Base-by-base conservation (phyloP, 2,797 vertebrate species). In the Lutra lutra region DNA sequence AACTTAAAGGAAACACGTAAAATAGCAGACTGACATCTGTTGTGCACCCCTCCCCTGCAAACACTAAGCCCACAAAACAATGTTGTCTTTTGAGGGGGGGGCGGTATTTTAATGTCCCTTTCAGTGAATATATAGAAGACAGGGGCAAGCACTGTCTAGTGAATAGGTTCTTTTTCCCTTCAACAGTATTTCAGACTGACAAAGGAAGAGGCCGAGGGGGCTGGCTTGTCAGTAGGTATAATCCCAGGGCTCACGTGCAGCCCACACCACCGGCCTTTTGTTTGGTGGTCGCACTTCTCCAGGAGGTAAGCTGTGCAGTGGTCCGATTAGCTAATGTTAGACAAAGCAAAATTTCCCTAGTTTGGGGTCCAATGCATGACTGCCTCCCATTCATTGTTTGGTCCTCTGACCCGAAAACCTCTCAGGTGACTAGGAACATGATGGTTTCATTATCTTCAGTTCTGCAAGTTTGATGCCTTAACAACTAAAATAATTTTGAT, bases 231-330 rank as follows among this genome's bases (percentile, higher is more conserved):
- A 68, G 93, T 77, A 94, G 98, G 91, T 95, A 56, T 40, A 97
- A 96, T 90, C 75, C 56, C 68, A 32, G 32, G 38, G 82, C 96
- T 97, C 97, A 92, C 79, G 51, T 94, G 94, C 58, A 68, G 93
- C 92, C 89, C 87, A 94, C 58, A 51, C 80, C 43, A 87, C 94
- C 89, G 4, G 94, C 93, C 93, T 98, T 99, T 99, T 99, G 99
- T 99, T 98, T 97, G 27, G 62, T 13, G 68, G 96, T 92, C 98
- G 97, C 98, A 98, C 97, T 95, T 95, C 40, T 95, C 96, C 87
- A 97, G 95, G 95, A 98, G 91, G 96, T 97, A 92, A 95, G 95
- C 35, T 38, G 91, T 86, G 91, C 91, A 92, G 86, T 27, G 58
- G 78, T 60, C 92, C 92, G 87, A 79, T 38, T 79, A 66, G 48